A percentile compares a stretch with the other conserved stretches of the same genome.
Conservation (phyloP, 2,797 vertebrate genomes). For the Cheracebus regulus region DNA sequence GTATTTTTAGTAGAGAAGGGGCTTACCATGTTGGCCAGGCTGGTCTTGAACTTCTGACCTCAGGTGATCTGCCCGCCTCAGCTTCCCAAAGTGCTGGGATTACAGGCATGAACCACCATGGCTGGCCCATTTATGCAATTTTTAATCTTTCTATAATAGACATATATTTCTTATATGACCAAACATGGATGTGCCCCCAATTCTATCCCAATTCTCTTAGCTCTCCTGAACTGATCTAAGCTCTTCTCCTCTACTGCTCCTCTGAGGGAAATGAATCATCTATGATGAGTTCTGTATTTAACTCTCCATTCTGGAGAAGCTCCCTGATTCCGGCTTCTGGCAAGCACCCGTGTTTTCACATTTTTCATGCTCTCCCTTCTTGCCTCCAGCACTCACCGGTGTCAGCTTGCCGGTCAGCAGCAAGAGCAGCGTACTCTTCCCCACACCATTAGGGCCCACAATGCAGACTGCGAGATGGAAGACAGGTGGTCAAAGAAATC, state of each 20-base stretch:
- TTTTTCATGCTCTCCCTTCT: rapidly evolving
- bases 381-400: constrained; percentile 85
- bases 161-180: neutral
- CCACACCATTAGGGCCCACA: constrained; percentile 95
- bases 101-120: neutral
- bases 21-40: neutral
- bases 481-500: neutral
- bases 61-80: neutral
- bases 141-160: neutral
- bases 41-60: neutral
- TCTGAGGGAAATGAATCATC: neutral
- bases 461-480: constrained; percentile 90
- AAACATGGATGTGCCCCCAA: neutral
- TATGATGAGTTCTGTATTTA: neutral
- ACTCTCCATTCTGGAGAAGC: neutral
- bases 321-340: neutral
- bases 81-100: too few relatives aligned
- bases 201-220: neutral
- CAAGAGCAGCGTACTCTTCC: constrained; percentile 93
- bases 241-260: too few relatives aligned
- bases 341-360: neutral
- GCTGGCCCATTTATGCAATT: neutral
- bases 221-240: neutral
- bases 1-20: neutral
- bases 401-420: constrained; percentile 91